Base-by-base conservation (phyloP, 2,888 invertebrate genomes). In the Sphaerophoria rueppellii region DNA sequence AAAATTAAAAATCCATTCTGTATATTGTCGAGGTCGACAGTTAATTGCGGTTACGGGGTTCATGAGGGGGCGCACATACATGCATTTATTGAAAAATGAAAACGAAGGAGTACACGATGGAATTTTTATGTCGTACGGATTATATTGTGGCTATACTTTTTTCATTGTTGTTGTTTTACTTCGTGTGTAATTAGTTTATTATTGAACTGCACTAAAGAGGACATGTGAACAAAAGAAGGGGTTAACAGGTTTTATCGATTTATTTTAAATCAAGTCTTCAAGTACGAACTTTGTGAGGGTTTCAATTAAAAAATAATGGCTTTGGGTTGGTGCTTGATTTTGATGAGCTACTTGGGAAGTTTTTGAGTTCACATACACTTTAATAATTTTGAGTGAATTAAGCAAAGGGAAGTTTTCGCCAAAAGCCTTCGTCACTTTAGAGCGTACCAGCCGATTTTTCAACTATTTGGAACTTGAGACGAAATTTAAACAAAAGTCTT, bases 1-100 rank as follows among this genome's bases (percentile, higher is more conserved):
- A 63, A 70, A 54, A 78, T 63, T 63, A 58, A 72, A 79, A 78
- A 54, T 16, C 65, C 65, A 65, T 65, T 65, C 65, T 65, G 0
- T 34, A 35, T 37, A 12, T 24, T 52, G 35, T 40, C 43, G 65
- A 65, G 65, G 65, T 65, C 65, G 37, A 35, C 37, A 65, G 65
- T 65, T 65, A 65, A 65, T 65, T 40, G 69, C 46, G 50, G 71
- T 71, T 58, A 63, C 14, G 48, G 63, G 4, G 6, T 6, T 12
- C n/a, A 32, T n/a, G 46, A 48, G 52, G 48, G 57, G n/a, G n/a
- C n/a, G 50, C 63, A 70, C 35, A 35, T 60, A 80, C 69, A 50
- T 57, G 50, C 74, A 35, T 35, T 48, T 24, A 79, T 67, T 65
- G 40, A 16, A 40, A 69, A 11, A 40, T 11, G 43, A 60, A 60